Base-by-base conservation (phyloP, 2,797 vertebrate genomes). In the Helicolenus hilgendorfi region DNA sequence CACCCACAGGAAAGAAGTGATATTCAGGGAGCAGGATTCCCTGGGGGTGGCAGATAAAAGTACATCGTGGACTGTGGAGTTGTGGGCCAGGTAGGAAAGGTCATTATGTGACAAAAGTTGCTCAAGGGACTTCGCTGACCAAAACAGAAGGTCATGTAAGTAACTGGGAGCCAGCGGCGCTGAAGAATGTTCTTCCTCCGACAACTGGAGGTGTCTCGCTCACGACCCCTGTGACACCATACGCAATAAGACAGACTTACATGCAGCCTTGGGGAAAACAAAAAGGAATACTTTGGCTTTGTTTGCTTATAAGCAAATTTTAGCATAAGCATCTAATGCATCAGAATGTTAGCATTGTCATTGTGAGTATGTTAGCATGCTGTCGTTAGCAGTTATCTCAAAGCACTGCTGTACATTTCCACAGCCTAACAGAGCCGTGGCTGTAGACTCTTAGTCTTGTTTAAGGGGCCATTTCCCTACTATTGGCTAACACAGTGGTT, bases 11-110 rank as follows among this genome's bases (percentile, higher is more conserved):
- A 88, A 41, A 90, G 73, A 86, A 60, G 89, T 94, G 92, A 93
- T 95, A 94, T 96, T 95, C 85, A 93, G 88, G 77, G 78, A 92
- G 86, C 78, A 82, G 78, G 88, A 89, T 62, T 81, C 89, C 92
- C 93, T 69, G 24, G 82, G 90, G 95, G 83, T 7, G 55, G 82
- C 83, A 95, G 92, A 96, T 92, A 86, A 95, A 95, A 96, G 95
- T 92, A 92, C 94, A 93, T 83, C 70, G 88, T 81, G 76, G 89
- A 83, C 85, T 85, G 82, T 80, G 64, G 79, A 89, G 90, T 91
- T 90, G 90, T 77, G 87, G 81, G 81, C 80, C 91, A 95, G 95
- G 95, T 95, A 94, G 90, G 79, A 96, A 97, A 96, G 96, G 96
- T 96, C 95, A 95, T 91, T 83, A 86, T 87, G 89, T 85, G 92